Evolutionary conservation across 2,888 invertebrate species (phyloP).

Genomic region (Aporophyla lueneburgensis): DNA sequence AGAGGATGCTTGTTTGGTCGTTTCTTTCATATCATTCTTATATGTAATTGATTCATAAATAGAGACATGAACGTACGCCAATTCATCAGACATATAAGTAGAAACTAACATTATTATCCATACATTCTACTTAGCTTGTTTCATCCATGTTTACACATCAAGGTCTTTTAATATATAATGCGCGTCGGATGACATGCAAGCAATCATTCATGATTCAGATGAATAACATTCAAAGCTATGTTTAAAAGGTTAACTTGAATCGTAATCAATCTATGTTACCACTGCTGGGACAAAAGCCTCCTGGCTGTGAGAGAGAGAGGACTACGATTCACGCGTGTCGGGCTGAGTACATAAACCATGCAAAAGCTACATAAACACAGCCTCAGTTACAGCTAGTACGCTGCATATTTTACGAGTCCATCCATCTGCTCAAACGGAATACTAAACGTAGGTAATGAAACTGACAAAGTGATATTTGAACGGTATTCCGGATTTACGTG

Average conservation of each 20-base stretch:
- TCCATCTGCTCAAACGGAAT: constrained; percentile 65
- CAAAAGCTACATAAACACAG: constrained; percentile 22
- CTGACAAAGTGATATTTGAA: constrained; percentile 54
- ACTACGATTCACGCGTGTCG: too few species aligned
- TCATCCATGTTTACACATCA: not conserved
- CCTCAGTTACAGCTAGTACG: constrained; percentile 46
- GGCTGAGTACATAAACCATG: constrained; percentile 8
- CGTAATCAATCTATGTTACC: constrained; percentile 31
- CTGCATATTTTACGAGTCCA: constrained; percentile 64
- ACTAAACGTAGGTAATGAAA: constrained; percentile 62
- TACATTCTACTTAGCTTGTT: not conserved
- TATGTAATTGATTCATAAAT: not conserved
- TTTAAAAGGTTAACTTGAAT: not conserved
- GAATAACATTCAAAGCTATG: not conserved
- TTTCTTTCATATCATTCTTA: not conserved
- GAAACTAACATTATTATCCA: not conserved
- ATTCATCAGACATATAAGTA: not conserved
- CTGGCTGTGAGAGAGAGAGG: too few species aligned
- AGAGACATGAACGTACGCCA: not conserved
- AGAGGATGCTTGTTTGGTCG: not conserved
- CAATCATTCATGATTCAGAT: not conserved
- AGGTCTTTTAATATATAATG: not conserved
- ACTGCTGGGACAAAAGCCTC: too few species aligned
- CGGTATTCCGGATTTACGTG: constrained; percentile 25
- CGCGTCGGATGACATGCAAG: too few species aligned